Conservation (phyloP, 2,888 invertebrate genomes). For the Torymus aiolomorphi region DNA sequence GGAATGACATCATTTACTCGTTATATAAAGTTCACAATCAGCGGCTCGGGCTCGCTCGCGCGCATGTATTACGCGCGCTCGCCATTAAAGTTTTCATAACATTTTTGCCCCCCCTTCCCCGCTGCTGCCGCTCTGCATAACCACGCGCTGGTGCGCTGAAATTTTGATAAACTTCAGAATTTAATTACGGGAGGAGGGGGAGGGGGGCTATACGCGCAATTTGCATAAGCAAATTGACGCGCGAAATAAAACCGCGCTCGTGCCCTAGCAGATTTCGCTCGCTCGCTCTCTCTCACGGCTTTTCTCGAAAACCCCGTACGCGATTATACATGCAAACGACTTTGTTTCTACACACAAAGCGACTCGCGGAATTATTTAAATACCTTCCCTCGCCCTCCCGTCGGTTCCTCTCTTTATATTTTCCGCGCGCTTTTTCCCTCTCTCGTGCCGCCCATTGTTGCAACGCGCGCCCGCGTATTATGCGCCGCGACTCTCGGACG, state of each 20-base stretch:
- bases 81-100: conserved; percentile 25
- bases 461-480: conserved; percentile 13
- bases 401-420: too few species aligned
- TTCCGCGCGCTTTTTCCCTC: not conserved
- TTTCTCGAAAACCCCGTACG: too few species aligned
- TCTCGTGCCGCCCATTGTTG: conserved; percentile 23
- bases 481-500: conserved; percentile 13
- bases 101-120: not conserved
- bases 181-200: conserved; percentile 20
- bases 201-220: conserved; percentile 26
- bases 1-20: too few species aligned
- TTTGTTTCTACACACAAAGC: conserved; percentile 46
- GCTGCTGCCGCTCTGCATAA: too few species aligned
- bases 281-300: not conserved
- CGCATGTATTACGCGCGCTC: not conserved
- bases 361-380: conserved; percentile 46
- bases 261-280: conserved; percentile 25
- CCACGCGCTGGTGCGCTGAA: conserved; percentile 11
- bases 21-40: too few species aligned
- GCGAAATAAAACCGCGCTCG: conserved; percentile 28
- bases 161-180: conserved; percentile 50
- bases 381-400: not conserved
- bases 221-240: conserved; percentile 49
- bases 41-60: too few species aligned
- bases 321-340: conserved; percentile 54